Evolutionary conservation across 2,113 vertebrate genomes (phyloP).

Genomic region (Stegastes partitus): DNA sequence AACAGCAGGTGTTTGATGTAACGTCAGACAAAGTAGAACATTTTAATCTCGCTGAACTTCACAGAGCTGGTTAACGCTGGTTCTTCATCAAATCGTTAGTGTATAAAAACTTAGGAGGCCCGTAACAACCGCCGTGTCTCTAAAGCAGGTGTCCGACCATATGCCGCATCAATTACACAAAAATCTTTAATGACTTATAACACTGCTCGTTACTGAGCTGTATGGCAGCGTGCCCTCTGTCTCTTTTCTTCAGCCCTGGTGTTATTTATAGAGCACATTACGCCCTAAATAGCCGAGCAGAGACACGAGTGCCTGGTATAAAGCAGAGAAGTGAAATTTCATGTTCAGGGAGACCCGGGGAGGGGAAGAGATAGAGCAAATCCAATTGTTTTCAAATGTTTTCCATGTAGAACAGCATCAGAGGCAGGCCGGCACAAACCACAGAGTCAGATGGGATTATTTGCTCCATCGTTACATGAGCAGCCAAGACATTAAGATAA

Average conservation of each 20-base stretch:
- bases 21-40: slow-evolving; percentile 9
- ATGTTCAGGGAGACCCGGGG: slow-evolving; percentile 55
- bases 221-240: slow-evolving; percentile 48
- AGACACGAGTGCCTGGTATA: slow-evolving; percentile 41
- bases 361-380: slow-evolving; percentile 59
- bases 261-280: slow-evolving; percentile 67
- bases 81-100: slow-evolving; percentile 25
- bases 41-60: slow-evolving; percentile 21
- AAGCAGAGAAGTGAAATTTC: slow-evolving; percentile 68
- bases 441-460: slow-evolving; percentile 69
- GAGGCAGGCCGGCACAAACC: slow-evolving; percentile 38
- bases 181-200: slow-evolving; percentile 70
- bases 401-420: slow-evolving; percentile 67
- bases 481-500: slow-evolving; percentile 49
- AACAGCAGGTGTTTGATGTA: neutral
- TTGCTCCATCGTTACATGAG: slow-evolving; percentile 37
- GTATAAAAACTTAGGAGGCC: slow-evolving; percentile 23
- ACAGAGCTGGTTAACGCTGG: slow-evolving; percentile 21
- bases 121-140: slow-evolving; percentile 47
- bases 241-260: slow-evolving; percentile 20
- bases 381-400: slow-evolving; percentile 76
- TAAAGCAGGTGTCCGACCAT: slow-evolving; percentile 78
- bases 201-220: slow-evolving; percentile 51
- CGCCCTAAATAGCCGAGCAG: slow-evolving; percentile 34
- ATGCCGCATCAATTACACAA: slow-evolving; percentile 74